Base-by-base conservation (phyloP, 2,888 invertebrate species). In the Chaetogeoica ovagalla region DNA sequence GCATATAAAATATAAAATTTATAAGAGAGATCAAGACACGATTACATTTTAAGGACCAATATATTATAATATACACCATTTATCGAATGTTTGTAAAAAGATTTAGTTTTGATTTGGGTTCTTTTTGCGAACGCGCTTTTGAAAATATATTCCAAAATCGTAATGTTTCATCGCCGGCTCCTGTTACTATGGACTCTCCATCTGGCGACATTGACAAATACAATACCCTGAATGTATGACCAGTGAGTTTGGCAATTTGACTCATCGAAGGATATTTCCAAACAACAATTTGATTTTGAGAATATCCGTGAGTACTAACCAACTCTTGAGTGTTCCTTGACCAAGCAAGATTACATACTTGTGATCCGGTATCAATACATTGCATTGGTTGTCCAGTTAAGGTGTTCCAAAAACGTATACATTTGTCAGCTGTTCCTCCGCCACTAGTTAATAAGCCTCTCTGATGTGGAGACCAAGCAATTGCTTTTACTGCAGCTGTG, bases 121-220 rank as follows among this genome's bases (percentile, higher is more conserved):
- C 84, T 73, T 83, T 83, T 70, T 83, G 83, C 39, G 84, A 84
- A 81, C 83, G 81, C 21, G 83, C 83, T 89, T 98, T 98, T 85
- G 96, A 97, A 88, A 99, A 99, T 0, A 99, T 97, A 88, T 98
- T 98, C 98, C 98, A 99, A 87, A 98, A 99, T 11, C 98, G 89
- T 8, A 99, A 89, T 0, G 98, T 99, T 86, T 98, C 98, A 87
- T 98, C 98, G 0, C 98, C 98, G 1, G 98, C 98, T 43, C 98
- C 98, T 0, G 98, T 99, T 0, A 99, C 98, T 83, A 99, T 98
- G 4, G 98, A 96, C 86, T 98, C 98, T 55, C 98, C 98, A 86
- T 98, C 98, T 0, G 98, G 98, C 6, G 97, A 98, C 87, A 98
- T 91, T 0, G 98, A 98, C 84, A 98, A 88, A 87, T 98, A 98